Conservation (phyloP, 1,140 invertebrate genomes). For the Drosophila lacteicornis region DNA sequence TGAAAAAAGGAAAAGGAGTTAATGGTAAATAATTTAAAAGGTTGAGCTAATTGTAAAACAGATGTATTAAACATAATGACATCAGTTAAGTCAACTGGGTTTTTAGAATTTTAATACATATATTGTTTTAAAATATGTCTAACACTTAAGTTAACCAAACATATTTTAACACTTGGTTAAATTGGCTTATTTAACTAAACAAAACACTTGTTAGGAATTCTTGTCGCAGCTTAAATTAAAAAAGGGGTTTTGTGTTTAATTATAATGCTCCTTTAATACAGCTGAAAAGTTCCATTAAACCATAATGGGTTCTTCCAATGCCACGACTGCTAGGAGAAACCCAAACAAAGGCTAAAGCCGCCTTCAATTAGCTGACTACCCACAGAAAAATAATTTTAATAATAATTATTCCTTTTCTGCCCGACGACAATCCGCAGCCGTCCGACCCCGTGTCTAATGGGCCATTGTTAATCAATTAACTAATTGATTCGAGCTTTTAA, state of each 20-base stretch:
- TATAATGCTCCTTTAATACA: background rate
- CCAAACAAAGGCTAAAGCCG: slow-evolving; percentile 1
- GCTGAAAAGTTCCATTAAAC: background rate
- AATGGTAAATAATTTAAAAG: slow-evolving; percentile 1
- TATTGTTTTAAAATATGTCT: background rate
- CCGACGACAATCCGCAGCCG: slow-evolving; percentile 2
- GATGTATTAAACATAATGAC: slow-evolving; percentile 4
- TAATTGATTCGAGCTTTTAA: slow-evolving; percentile 77
- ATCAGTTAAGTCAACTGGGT: slow-evolving; percentile 2
- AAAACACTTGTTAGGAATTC: background rate
- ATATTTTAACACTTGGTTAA: slow-evolving; percentile 9
- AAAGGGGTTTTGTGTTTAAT: background rate
- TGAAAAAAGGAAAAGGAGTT: background rate
- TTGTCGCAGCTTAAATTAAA: background rate
- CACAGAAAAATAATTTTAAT: slow-evolving; percentile 26
- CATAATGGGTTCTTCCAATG: background rate
- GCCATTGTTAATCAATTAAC: slow-evolving; percentile 76
- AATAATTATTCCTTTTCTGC: slow-evolving; percentile 29
- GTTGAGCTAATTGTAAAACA: slow-evolving; percentile 2
- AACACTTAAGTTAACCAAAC: background rate
- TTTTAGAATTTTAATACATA: background rate
- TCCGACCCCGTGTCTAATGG: slow-evolving; percentile 23
- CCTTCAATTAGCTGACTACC: slow-evolving; percentile 18
- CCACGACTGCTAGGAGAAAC: background rate
- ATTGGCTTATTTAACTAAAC: background rate